Base-by-base conservation (phyloP, 2,113 vertebrate species). In the Gobius niger region DNA sequence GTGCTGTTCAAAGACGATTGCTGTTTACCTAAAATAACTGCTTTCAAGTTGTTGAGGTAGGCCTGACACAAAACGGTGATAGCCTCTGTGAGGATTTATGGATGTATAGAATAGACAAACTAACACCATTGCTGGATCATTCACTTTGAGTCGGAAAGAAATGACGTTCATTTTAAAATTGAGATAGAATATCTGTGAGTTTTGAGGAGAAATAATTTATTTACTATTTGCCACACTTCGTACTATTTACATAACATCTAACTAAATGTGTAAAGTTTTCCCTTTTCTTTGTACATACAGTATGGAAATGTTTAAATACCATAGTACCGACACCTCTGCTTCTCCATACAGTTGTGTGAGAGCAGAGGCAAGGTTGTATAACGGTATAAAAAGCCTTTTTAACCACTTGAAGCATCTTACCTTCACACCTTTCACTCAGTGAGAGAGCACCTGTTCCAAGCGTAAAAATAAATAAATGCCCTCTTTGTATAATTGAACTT, bases 401-500 rank as follows among this genome's bases (percentile, higher is more conserved):
- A 46, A 46, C 60, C 61, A 63, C 61, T 63, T 47, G 16, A 47
- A 12, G 57, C 57, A 40, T 42, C 40, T 19, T 62, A 11, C 41
- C n/a, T 62, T 63, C 44, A 63, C 61, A 63, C 61, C 44, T 60
- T 16, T n/a, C 7, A 44, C 53, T 9, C 9, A 19, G 47, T n/a
- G 0, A 49, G 61, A 44, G 42, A 18, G 68, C 47, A 69, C 67
- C 24, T 46, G 64, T 71, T 67, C 16, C 49, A 16, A 66, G 40
- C 9, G 49, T 34, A 57, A 53, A 62, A 62, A 60, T 44, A 72
- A 70, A 60, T 44, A 61, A 49, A 76, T 79, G 59, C 61, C 47
- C 81, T 72, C 67, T 74, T 34, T 69, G 7, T 65, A 73, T 85
- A 81, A 85, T 84, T 84, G 66, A 86, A 79, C 67, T 79, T 75